Conservation (phyloP, 1,140 invertebrate species). For the Macrostomum lignano region DNA sequence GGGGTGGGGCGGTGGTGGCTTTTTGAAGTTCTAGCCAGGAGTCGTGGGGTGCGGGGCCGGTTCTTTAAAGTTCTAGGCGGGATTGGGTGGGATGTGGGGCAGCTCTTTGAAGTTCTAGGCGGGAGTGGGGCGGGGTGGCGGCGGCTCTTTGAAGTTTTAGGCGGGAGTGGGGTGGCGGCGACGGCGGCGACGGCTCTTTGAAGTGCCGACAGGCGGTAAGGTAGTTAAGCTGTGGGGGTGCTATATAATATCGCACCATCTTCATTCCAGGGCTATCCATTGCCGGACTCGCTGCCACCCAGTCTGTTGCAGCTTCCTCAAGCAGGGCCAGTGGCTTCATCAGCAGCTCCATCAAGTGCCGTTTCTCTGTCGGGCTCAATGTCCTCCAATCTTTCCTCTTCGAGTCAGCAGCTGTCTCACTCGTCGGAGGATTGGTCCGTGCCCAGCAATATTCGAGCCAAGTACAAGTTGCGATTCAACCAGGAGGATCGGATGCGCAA, state of each 20-base stretch:
- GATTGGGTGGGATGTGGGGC: too few species aligned
- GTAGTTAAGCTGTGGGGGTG: not conserved
- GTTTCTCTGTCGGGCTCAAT: not conserved
- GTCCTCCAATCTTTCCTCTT: constrained; percentile 1
- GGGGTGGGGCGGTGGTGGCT: too few species aligned
- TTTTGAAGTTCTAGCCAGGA: too few species aligned
- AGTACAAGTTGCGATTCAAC: constrained; percentile 82
- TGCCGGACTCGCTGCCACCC: constrained; percentile 53
- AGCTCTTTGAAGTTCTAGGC: too few species aligned
- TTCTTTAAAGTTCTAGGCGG: too few species aligned
- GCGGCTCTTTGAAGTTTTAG: too few species aligned
- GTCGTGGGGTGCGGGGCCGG: too few species aligned
- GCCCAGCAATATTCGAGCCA: constrained; percentile 57
- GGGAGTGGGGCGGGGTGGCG: too few species aligned
- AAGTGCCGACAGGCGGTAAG: too few species aligned
- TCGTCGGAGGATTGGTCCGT: constrained; percentile 43
- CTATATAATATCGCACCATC: constrained; percentile 1
- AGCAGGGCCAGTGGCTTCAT: not conserved
- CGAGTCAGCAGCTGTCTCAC: constrained; percentile 5
- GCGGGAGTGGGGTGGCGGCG: too few species aligned
- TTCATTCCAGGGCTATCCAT: constrained; percentile 47
- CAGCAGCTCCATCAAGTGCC: not conserved
- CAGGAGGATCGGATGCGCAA: constrained; percentile 52
- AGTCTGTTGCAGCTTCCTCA: constrained; percentile 27
- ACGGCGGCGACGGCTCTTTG: too few species aligned